Evolutionary conservation across 2,888 invertebrate genomes (phyloP).

Genomic region (Torymus tubicola): DNA sequence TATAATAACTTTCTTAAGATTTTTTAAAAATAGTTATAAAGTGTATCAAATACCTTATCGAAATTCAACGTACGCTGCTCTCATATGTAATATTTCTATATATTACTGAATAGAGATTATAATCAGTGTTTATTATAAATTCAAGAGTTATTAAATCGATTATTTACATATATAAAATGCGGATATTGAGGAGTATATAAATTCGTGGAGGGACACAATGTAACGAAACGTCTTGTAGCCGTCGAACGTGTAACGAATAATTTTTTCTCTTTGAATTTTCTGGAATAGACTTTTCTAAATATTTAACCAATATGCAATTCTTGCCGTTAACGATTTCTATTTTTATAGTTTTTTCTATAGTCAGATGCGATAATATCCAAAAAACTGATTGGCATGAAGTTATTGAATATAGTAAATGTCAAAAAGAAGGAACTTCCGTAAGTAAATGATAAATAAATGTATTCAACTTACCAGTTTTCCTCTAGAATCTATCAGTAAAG

Average conservation of each 20-base stretch:
- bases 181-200: constrained; percentile 14
- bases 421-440: neutral
- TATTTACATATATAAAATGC: neutral
- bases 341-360: neutral
- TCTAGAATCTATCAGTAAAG: no score
- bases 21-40: no score
- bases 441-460: neutral
- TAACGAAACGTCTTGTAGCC: neutral
- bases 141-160: constrained; percentile 1
- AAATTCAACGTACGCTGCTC: neutral
- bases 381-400: neutral
- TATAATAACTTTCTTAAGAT: no score
- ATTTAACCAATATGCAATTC: constrained; percentile 1
- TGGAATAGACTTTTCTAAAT: no score
- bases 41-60: no score
- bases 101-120: neutral
- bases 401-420: neutral
- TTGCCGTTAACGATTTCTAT: neutral
- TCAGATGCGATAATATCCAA: neutral
- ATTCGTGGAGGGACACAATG: neutral
- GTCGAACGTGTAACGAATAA: no score
- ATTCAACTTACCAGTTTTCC: no score
- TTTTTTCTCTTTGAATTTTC: no score
- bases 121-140: constrained; percentile 9
- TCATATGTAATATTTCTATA: no score